These are phyloP conservation scores for Gavia stellata DNA, from an alignment of 2,113 vertebrate genomes.

Conservation along the genomic window DNA sequence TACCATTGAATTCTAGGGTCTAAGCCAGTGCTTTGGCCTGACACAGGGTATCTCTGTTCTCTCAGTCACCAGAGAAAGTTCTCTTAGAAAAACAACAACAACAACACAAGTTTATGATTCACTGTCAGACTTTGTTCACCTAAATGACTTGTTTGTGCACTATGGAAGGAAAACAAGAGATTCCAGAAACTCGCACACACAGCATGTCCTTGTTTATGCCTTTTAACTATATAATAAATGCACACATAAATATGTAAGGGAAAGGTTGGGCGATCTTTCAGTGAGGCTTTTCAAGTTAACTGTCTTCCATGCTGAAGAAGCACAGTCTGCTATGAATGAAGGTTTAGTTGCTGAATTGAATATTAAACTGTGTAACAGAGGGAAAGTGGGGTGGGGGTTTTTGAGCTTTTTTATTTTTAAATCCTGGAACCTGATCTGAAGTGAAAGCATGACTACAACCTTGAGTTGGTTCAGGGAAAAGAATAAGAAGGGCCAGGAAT, in stretches of 20 bases:
- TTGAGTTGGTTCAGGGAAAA: neutral
- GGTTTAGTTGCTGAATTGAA: neutral
- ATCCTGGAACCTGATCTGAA: neutral
- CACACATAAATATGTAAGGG: slow-evolving; percentile 4
- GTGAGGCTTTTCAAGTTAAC: neutral
- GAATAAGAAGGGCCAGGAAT: neutral
- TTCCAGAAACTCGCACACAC: slow-evolving; percentile 23
- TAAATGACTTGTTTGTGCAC: slow-evolving; percentile 67
- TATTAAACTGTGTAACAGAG: neutral
- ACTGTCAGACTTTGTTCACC: slow-evolving; percentile 73
- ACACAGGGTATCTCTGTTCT: slow-evolving; percentile 1
- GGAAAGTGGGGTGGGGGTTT: neutral
- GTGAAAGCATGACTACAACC: neutral
- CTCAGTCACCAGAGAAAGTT: neutral
- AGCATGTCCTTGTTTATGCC: slow-evolving; percentile 38
- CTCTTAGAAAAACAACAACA: slow-evolving; percentile 43
- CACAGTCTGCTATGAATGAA: neutral
- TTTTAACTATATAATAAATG: slow-evolving; percentile 21
- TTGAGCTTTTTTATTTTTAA: neutral
- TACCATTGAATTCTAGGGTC: neutral
- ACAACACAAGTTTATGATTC: slow-evolving; percentile 67
- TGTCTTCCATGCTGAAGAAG: neutral
- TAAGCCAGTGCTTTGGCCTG: neutral
- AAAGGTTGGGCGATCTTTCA: neutral
- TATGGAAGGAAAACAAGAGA: slow-evolving; percentile 48